These are phyloP conservation scores for Dipodomys merriami DNA, from an alignment of 2,113 vertebrate genomes.

Conservation along the genomic window DNA sequence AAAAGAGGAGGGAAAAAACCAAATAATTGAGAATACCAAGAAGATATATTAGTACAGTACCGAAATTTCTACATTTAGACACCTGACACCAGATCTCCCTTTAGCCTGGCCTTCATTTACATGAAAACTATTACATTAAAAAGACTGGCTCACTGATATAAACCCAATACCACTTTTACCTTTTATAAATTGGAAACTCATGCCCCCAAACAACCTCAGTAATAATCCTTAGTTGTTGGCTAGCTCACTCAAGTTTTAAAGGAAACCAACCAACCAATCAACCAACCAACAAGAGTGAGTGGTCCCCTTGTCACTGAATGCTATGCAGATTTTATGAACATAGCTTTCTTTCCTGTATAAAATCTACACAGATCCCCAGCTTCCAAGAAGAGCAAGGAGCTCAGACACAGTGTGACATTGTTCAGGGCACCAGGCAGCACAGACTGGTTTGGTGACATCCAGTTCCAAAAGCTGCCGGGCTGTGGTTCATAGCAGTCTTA, in stretches of 20 bases:
- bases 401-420: not conserved
- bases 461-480: not conserved
- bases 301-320: not conserved
- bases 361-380: not conserved
- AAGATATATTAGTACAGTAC: not conserved
- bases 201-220: not conserved
- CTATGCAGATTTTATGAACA: not conserved
- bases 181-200: not conserved
- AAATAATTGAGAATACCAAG: not conserved
- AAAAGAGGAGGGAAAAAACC: not conserved
- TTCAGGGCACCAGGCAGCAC: not conserved
- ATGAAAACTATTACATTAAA: slow-evolving; percentile 18
- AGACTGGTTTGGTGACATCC: no score
- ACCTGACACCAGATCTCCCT: not conserved
- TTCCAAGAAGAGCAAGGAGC: not conserved
- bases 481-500: not conserved
- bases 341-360: not conserved
- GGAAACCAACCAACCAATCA: not conserved
- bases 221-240: not conserved
- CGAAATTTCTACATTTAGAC: not conserved
- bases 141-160: not conserved
- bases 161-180: not conserved
- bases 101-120: not conserved
- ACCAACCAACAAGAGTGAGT: not conserved
- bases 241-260: not conserved